These are phyloP conservation scores for Tetragonula carbonaria DNA, from an alignment of 2,888 invertebrate species.

Conservation along the genomic window DNA sequence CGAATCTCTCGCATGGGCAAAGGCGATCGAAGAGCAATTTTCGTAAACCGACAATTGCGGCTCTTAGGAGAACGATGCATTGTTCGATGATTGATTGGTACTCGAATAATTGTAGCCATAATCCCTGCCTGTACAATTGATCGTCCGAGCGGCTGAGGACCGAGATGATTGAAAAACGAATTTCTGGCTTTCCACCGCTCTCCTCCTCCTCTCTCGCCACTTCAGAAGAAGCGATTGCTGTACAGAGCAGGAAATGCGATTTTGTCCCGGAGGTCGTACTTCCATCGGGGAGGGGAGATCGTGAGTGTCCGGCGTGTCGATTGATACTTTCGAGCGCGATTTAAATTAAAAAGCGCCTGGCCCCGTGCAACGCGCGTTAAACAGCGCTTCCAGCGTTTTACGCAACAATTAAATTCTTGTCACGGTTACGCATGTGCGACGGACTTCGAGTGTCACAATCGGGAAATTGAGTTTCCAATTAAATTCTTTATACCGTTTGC, in stretches of 20 bases:
- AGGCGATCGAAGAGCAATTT: slow-evolving; percentile 5
- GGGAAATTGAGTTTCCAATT: slow-evolving; percentile 53
- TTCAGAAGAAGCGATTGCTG: not conserved
- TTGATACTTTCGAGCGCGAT: slow-evolving; percentile 30
- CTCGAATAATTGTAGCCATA: slow-evolving; percentile 15
- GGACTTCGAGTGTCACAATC: slow-evolving; percentile 54
- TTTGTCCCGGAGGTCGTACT: not conserved
- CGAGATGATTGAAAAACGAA: slow-evolving; percentile 17
- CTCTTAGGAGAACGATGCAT: not conserved
- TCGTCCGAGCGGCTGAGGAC: slow-evolving; percentile 4
- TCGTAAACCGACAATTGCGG: not conserved
- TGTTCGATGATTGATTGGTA: slow-evolving; percentile 7
- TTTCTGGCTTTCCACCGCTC: not conserved
- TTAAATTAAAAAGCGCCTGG: slow-evolving; percentile 26
- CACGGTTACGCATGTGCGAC: slow-evolving; percentile 43
- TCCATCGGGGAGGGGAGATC: not conserved
- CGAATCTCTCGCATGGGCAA: not conserved
- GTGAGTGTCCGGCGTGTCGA: slow-evolving; percentile 2
- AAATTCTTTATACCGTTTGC: slow-evolving; percentile 40
- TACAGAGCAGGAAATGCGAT: slow-evolving; percentile 1
- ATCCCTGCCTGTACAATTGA: slow-evolving; percentile 1
- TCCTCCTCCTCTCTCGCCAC: not conserved
- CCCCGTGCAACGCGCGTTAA: slow-evolving; percentile 47
- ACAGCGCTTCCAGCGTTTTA: slow-evolving; percentile 26
- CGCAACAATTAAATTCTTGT: slow-evolving; percentile 53